phyloP scores from a whole-genome alignment of 2,113 vertebrate species.

The Rhipidura dahli region DNA sequence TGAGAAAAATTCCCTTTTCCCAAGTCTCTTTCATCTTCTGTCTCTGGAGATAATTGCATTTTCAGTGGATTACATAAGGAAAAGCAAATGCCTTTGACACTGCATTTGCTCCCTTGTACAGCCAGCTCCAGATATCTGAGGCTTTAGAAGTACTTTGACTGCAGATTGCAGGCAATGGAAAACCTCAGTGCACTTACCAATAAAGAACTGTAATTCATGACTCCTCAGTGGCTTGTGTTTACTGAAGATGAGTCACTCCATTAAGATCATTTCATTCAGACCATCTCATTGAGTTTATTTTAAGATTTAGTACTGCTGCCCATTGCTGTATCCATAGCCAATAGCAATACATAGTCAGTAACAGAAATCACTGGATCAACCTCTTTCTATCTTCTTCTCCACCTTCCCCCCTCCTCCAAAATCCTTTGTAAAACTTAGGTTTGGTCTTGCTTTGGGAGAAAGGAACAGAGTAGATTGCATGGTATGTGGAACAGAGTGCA shows the following conservation, averaged over 20 bases:
- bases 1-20: not conserved
- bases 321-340: not conserved
- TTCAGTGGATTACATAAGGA: not conserved
- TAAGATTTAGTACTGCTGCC: not conserved
- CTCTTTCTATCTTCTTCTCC: not conserved
- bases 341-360: not conserved
- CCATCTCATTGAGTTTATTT: not conserved
- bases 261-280: not conserved
- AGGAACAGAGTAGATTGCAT: not conserved
- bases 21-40: not conserved
- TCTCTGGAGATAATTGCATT: not conserved
- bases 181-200: rapidly evolving
- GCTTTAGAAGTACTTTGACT: not conserved
- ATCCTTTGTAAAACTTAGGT: not conserved
- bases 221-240: not conserved
- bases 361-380: not conserved
- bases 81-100: not conserved
- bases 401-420: rapidly evolving
- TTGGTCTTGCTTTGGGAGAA: not conserved
- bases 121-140: not conserved
- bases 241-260: not conserved
- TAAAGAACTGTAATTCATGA: not conserved
- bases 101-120: not conserved
- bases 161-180: not conserved
- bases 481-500: not conserved